A percentile compares a stretch with the other conserved stretches of the same genome.
phyloP scores from a whole-genome alignment of 2,797 vertebrate genomes.

The Coregonus ussuriensis region DNA sequence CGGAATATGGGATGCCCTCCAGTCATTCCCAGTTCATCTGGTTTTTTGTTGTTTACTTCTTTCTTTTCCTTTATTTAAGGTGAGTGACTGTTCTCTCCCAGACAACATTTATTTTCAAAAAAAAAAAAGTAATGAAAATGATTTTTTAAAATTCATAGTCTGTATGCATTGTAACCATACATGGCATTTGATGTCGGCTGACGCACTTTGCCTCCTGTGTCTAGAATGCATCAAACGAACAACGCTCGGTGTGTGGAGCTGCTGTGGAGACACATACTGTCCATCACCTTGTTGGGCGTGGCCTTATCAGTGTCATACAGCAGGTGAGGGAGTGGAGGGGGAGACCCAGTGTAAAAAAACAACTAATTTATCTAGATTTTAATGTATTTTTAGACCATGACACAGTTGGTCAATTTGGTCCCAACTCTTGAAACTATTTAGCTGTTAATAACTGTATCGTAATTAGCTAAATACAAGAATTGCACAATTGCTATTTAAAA shows the following conservation, averaged over 20 bases:
- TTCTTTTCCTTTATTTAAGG: conserved; percentile 99
- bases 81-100: conserved; percentile 62
- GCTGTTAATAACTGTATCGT: neutral
- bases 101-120: neutral
- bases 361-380: neutral
- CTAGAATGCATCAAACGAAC: conserved; percentile 99
- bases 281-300: conserved; percentile 85
- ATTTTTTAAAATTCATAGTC: too few relatives aligned
- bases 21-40: conserved; percentile 98
- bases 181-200: neutral
- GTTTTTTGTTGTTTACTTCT: conserved; percentile 99
- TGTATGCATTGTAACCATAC: neutral
- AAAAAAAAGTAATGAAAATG: neutral
- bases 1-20: conserved; percentile 97
- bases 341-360: neutral
- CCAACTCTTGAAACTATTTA: neutral
- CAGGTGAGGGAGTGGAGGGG: conserved; percentile 78
- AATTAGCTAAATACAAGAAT: neutral
- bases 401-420: neutral
- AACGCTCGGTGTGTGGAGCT: conserved; percentile 97
- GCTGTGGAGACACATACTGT: conserved; percentile 95
- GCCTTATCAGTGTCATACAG: conserved; percentile 96
- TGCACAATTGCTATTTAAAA: neutral
- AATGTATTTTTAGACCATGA: neutral
- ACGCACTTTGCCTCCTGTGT: conserved; percentile 25